Evolutionary conservation across 2,797 vertebrate genomes (phyloP).

Genomic region (Alouatta caraya): DNA sequence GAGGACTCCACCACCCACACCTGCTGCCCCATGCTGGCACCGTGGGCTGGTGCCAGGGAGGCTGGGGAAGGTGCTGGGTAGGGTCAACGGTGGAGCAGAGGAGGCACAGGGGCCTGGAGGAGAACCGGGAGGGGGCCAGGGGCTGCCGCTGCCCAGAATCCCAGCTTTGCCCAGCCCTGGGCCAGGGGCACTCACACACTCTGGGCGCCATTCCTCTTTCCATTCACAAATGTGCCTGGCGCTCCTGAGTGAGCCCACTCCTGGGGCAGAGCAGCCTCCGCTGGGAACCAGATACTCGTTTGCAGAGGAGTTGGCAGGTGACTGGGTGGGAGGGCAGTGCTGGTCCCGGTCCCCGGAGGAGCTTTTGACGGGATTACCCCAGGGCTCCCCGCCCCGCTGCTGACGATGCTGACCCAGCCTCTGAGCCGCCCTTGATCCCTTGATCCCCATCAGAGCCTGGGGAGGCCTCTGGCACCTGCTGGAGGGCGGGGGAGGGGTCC

Average conservation of each 20-base stretch:
- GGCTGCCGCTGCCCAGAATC: not conserved
- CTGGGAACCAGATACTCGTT: rapidly evolving
- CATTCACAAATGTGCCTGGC: rapidly evolving
- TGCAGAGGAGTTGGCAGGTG: not conserved
- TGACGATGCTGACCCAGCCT: not conserved
- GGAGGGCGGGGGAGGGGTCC: not conserved
- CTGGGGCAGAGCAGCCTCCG: not conserved
- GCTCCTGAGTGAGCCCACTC: rapidly evolving
- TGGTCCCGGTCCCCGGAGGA: rapidly evolving
- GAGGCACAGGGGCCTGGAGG: not conserved
- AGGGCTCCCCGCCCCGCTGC: not conserved
- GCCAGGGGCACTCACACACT: not conserved
- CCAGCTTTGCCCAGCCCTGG: not conserved
- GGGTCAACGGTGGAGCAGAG: no score
- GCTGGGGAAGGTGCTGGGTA: not conserved
- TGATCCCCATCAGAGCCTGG: not conserved
- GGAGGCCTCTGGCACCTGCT: not conserved
- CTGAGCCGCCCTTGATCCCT: slow-evolving; percentile 56
- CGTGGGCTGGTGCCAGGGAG: not conserved
- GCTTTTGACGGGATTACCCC: rapidly evolving
- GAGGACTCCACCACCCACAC: not conserved
- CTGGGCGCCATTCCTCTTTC: no score
- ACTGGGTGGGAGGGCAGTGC: rapidly evolving
- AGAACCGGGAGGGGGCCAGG: rapidly evolving
- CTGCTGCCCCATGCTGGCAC: not conserved